Evolutionary conservation across 2,113 vertebrate species (phyloP), one percentile per base, ranked within the genome.

Genomic region (Dendropsophus ebraccatus): DNA sequence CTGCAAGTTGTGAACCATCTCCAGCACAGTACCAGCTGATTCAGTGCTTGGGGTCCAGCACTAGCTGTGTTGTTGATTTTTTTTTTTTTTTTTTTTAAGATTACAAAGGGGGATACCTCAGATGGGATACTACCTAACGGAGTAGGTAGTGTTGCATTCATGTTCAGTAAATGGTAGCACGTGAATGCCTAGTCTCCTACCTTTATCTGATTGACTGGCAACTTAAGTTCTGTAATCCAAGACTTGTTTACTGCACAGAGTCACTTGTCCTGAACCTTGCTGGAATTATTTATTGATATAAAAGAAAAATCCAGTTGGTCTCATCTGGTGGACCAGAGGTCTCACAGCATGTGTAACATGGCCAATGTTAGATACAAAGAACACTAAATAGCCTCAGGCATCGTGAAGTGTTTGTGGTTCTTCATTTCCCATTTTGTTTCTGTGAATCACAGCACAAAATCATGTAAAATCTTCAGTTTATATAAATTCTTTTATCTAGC

Each of bases 311-410:
- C 78, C 78, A 62, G 56, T 60, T 41, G 78, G 28, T 23, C 21
- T 56, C 78, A 81, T 23, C 78, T 81, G 78, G 35, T 17, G 41
- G 56, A 45, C 13, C 28, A 81, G 56, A 45, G 78, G 78, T 25
- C 56, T 45, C 78, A 28, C 78, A 65, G 78, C 58, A 5, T 47
- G 56, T 16, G 14, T 8, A 54, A 52, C 23, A 23, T 35, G 4
- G 19, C 32, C 54, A 45, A 41, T 11, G 37, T 14, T 37, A 16
- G 6, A 60, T 81, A 60, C 37, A 60, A 41, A 41, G 35, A 62
- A 81, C 78, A 81, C 25, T 62, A 65, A 58, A 81, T 19, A 62
- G 56, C 78, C 56, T 25, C 32, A 79, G 78, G 78, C 32, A 47
- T 41, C 32, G 0, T 17, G 35, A 58, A 41, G 17, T 1, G 28